A percentile compares a stretch with the other conserved stretches of the same genome.
phyloP scores from a whole-genome alignment of 2,113 vertebrate species.

The Glareola pratincola region DNA sequence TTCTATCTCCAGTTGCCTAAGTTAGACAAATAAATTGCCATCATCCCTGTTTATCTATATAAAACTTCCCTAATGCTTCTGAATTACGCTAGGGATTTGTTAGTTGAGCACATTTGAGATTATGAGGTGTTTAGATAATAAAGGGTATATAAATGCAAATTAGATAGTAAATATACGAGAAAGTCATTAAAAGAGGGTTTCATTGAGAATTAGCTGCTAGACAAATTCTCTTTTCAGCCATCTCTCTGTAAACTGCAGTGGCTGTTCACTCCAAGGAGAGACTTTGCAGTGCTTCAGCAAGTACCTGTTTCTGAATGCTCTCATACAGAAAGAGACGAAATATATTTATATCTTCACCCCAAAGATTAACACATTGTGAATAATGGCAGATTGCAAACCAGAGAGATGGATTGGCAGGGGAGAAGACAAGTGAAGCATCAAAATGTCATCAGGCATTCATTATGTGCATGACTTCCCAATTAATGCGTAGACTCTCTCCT shows the following conservation, averaged over 20 bases:
- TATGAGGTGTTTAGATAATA: neutral
- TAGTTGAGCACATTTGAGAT: neutral
- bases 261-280: neutral
- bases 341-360: neutral
- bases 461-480: neutral
- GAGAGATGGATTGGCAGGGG: neutral
- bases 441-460: neutral
- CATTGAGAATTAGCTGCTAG: neutral
- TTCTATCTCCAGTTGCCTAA: neutral
- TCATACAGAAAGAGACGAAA: neutral
- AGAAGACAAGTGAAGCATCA: slow-evolving; percentile 1
- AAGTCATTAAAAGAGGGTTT: neutral
- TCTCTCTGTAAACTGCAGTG: neutral
- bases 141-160: neutral
- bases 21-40: neutral
- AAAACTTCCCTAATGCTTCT: neutral
- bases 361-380: neutral
- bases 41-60: neutral
- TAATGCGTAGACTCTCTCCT: neutral
- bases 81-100: neutral
- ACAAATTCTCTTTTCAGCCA: neutral
- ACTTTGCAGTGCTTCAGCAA: neutral
- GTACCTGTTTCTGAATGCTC: neutral
- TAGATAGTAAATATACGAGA: neutral
- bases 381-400: neutral